These are phyloP conservation scores for Venturia canescens DNA, from an alignment of 1,140 invertebrate species.

Conservation along the genomic window DNA sequence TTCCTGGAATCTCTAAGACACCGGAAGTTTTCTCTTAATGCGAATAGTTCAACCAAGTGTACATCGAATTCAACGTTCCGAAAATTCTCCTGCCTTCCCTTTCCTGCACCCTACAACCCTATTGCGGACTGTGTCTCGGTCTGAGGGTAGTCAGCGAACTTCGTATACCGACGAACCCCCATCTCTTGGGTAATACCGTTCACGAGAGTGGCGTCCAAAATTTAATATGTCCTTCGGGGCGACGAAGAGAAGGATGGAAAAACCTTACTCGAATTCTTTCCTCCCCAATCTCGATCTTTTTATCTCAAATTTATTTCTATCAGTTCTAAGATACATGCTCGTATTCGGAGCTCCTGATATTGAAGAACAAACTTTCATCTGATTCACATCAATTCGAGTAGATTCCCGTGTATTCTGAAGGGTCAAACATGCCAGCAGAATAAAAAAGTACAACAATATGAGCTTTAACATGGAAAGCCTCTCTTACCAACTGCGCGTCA, in stretches of 20 bases:
- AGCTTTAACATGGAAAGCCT: too few relatives aligned
- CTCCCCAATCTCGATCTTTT: neutral
- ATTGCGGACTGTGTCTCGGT: neutral
- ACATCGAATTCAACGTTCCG: slow-evolving; percentile 28
- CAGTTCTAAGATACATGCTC: neutral
- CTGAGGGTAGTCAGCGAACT: neutral
- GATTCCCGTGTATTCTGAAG: too few relatives aligned
- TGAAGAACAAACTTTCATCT: neutral
- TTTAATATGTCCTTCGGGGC: slow-evolving; percentile 20
- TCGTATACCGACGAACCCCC: neutral
- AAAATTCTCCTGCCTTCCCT: slow-evolving; percentile 21
- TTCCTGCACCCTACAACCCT: too few relatives aligned
- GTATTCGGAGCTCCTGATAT: neutral
- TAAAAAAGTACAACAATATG: too few relatives aligned
- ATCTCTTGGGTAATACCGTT: neutral
- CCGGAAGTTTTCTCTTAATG: slow-evolving; percentile 42
- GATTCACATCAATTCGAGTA: neutral
- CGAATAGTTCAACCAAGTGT: slow-evolving; percentile 41
- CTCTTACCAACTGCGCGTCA: too few relatives aligned
- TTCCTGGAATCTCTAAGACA: slow-evolving; percentile 32
- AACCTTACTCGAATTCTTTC: slow-evolving; percentile 20
- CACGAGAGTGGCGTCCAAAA: slow-evolving; percentile 26
- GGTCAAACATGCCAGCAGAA: too few relatives aligned
- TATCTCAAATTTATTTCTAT: slow-evolving; percentile 4
- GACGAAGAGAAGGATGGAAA: neutral